Evolutionary conservation across 2,113 vertebrate genomes (phyloP), one percentile per base, ranked within the genome.

Genomic region (Chloebia gouldiae): DNA sequence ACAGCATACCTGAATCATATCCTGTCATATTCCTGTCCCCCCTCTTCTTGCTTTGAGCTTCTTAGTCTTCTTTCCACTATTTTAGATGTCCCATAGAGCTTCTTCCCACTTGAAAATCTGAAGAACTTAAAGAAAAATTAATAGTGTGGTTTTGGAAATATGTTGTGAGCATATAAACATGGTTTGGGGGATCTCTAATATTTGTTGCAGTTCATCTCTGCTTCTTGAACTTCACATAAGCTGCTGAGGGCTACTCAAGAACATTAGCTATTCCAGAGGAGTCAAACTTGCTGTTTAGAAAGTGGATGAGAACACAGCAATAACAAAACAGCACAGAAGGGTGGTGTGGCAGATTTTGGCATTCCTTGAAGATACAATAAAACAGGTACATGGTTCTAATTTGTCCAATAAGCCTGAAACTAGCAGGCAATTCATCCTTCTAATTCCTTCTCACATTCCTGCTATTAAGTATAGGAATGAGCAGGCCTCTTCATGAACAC

Each of bases 161-260:
- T 0, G 0, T 50, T 59, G 20, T 2, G 4, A 76, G 35, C 9
- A 19, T 30, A 42, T 15, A 73, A 42, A 79, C 16, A 11, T 56
- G 13, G 11, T 57, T 66, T 82, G 10, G 12, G 17, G 1, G 13
- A 39, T 45, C 49, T 83, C 30, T 11, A 10, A 3, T 31, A 68
- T 76, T 76, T 69, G 14, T 70, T 71, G 44, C 70, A 44, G 37
- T 50, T 54, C 14, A 47, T 75, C 27, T 92, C 33, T 88, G 35
- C 24, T 69, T 90, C n/a, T 30, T 76, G 40, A 72, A 15, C 39
- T 61, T 47, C 19, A 23, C 12, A 8, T 21, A 65, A 33, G 17
- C 19, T 65, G 14, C 35, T 53, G 37, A 73, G 42, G 22, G 21
- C 30, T 71, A 18, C 27, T 49, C 7, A 4, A 33, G 57, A 56